Evolutionary conservation across 2,113 vertebrate genomes (phyloP), one percentile per base, ranked within the genome.

Genomic region (Steatornis caripensis): DNA sequence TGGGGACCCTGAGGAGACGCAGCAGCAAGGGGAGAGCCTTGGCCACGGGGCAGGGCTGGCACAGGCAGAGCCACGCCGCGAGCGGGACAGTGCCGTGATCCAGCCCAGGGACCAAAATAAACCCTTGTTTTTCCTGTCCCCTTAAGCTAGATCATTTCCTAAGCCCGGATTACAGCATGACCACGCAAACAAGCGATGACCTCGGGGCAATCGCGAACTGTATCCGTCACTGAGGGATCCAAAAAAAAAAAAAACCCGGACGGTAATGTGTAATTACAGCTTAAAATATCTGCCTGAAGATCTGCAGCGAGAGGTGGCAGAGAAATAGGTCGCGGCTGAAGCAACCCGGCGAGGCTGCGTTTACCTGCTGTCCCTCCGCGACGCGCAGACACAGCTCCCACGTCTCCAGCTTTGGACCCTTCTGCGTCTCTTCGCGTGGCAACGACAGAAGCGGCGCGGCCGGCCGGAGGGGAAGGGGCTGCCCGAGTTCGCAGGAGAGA

Each of bases 111-210:
- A 55, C 64, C 0, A 0, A 95, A 92, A 82, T 86, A 77, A 81
- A 82, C n/a, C 90, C 69, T 66, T 5, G n/a, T 55, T 89, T 75
- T 89, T 82, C 76, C 76, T 27, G 46, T 61, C 70, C 58, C 68
- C 69, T 68, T 82, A 77, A 95, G 29, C 70, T 21, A 39, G 58
- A 76, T 65, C 81, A 54, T 60, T 72, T 66, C 93, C 76, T 92
- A 89, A 95, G 0, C 85, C 58, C 3, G 3, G 85, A 95, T 92
- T 89, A 92, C 6, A 27, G 46, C 62, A 27, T 2, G 1, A 32
- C 27, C 58, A 26, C 88, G n/a, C 79, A 89, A 91, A 80, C 55
- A 41, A 45, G 64, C 4, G 3, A 41, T 66, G 90, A 89, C 57
- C 64, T 61, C 8, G 2, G 76, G 29, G 62, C 58, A 32, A 37